phyloP scores from a whole-genome alignment of 2,888 invertebrate species.

The Chrysomela aeneicollis region DNA sequence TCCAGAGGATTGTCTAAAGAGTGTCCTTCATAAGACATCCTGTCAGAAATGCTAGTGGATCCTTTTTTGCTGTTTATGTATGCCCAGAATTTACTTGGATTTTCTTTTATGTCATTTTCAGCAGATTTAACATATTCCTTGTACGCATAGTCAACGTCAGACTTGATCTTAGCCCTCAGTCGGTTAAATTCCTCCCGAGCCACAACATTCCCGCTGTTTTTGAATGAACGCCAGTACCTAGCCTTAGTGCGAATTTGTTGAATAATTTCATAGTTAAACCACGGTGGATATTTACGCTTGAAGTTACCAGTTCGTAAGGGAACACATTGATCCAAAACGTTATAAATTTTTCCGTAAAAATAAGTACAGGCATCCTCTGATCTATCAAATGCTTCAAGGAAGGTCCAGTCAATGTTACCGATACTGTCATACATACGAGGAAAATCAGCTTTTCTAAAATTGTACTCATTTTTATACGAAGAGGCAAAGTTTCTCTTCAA shows the following conservation, averaged over 20 bases:
- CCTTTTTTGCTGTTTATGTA: slow-evolving; percentile 3
- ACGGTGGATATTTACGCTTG: slow-evolving; percentile 6
- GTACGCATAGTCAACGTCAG: neutral
- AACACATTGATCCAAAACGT: neutral
- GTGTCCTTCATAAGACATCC: neutral
- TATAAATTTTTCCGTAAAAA: neutral
- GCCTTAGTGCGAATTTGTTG: neutral
- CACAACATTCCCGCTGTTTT: slow-evolving; percentile 1
- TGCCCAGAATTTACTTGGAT: neutral
- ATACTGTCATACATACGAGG: neutral
- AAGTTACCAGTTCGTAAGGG: neutral
- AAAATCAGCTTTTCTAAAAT: slow-evolving; percentile 11
- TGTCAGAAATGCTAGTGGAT: neutral
- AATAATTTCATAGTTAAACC: neutral
- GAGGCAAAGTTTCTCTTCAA: neutral
- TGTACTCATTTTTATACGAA: slow-evolving; percentile 12
- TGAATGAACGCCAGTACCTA: slow-evolving; percentile 2
- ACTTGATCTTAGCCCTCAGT: neutral
- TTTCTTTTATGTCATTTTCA: neutral
- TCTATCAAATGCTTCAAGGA: slow-evolving; percentile 4
- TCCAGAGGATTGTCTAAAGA: slow-evolving; percentile 2
- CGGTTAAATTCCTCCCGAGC: neutral
- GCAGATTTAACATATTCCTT: neutral
- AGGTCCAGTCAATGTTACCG: neutral
- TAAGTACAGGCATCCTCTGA: neutral